Evolutionary conservation across 2,888 invertebrate genomes (phyloP).

Genomic region (Griposia aprilina): DNA sequence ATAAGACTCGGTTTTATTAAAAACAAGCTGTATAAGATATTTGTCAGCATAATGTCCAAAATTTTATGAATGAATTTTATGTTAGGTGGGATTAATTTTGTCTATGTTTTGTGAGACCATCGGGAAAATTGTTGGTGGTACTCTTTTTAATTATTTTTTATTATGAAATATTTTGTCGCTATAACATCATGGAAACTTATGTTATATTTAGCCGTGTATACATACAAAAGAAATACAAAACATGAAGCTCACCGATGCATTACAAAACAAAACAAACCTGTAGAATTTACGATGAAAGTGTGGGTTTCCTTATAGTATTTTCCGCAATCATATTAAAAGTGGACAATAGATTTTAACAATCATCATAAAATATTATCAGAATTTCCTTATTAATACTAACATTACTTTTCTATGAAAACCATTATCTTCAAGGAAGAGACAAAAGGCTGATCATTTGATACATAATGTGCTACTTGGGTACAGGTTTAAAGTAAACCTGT

Average conservation of each 20-base stretch:
- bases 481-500: slow-evolving; percentile 38
- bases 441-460: slow-evolving; percentile 17
- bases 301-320: slow-evolving; percentile 28
- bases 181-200: neutral
- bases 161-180: neutral
- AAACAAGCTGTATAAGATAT: neutral
- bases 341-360: slow-evolving; percentile 24
- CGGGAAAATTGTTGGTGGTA: slow-evolving; percentile 12
- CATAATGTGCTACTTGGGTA: slow-evolving; percentile 8
- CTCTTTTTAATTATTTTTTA: neutral
- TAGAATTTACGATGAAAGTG: slow-evolving; percentile 24
- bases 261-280: neutral
- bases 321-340: slow-evolving; percentile 25
- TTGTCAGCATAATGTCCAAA: slow-evolving; percentile 21
- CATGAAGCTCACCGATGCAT: neutral
- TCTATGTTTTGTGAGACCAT: slow-evolving; percentile 17
- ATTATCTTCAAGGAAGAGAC: neutral
- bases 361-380: neutral
- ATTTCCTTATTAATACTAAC: slow-evolving; percentile 39
- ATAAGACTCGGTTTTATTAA: slow-evolving; percentile 27
- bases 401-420: neutral
- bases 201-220: neutral
- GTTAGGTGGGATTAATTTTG: slow-evolving; percentile 29
- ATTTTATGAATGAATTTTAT: slow-evolving; percentile 66
- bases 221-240: neutral